Base-by-base conservation (phyloP, 1,140 invertebrate species). In the Neomicropteryx cornuta region DNA sequence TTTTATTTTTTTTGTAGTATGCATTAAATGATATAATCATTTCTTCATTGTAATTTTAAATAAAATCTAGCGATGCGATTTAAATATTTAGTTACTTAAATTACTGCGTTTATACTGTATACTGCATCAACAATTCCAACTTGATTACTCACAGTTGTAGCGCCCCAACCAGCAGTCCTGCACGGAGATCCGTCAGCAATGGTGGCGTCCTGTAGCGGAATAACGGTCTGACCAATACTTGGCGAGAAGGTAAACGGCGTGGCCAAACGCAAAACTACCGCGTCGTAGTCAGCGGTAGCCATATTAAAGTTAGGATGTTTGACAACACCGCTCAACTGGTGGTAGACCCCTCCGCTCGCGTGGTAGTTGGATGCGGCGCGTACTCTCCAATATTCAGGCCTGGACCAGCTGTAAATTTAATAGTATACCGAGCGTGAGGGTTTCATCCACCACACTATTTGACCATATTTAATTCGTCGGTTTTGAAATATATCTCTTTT, bases 131-230 rank as follows among this genome's bases (percentile, higher is more conserved):
- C n/a, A n/a, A n/a, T n/a, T n/a, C n/a, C n/a, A n/a, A n/a, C n/a
- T n/a, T n/a, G n/a, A n/a, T n/a, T 5, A 39, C 44, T 39, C 31
- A 46, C 44, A 5, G 38, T 14, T 17, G 38, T 33, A 16, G 53
- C 50, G 17, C 60, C 60, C 64, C 66, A 70, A 18, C 66, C 67
- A n/a, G 57, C 59, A 18, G 68, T 47, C 1, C 54, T 50, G 10
- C 53, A 47, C 0, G 49, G 30, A 1, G 45, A 30, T n/a, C 55
- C 57, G 4, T 38, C 38, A 4, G 41, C 24, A 2, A 58, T 47
- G 5, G 45, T 44, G 21, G 51, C 45, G 10, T 45, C 35, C 2
- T 46, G 44, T 18, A 22, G 16, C 20, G 44, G 44, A 14, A 46
- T 38, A 13, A 31, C 36, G 30, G 38, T 30, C 19, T 17, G 18